A percentile compares a stretch with the other conserved stretches of the same genome.
These are phyloP conservation scores for Enteromius unitaeniatus DNA, from an alignment of 2,797 vertebrate species.

Conservation along the genomic window DNA sequence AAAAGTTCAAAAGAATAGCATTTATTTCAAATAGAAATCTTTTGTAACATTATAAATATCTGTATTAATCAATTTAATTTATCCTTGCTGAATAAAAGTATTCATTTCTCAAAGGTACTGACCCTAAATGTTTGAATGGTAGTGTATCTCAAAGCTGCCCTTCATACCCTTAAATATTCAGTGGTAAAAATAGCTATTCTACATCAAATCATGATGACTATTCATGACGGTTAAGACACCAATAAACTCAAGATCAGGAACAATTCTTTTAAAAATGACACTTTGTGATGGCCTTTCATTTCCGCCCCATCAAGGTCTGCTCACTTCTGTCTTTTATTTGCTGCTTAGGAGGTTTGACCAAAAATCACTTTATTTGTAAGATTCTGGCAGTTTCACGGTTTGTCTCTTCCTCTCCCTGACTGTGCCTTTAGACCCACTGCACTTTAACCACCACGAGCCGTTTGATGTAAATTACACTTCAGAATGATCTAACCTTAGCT, in stretches of 20 bases:
- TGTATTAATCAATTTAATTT: background rate
- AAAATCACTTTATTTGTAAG: too few relatives aligned
- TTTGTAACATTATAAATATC: background rate
- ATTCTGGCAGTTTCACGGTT: too few relatives aligned
- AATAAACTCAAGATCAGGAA: background rate
- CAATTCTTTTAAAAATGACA: background rate
- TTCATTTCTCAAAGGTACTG: background rate
- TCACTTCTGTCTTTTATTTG: background rate
- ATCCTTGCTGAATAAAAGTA: background rate
- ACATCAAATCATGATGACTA: background rate
- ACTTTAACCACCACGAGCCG: too few relatives aligned
- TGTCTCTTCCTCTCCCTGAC: too few relatives aligned
- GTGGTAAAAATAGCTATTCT: background rate
- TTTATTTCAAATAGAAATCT: background rate
- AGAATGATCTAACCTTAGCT: too few relatives aligned
- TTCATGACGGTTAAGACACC: background rate
- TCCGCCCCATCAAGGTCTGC: background rate
- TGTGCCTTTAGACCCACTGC: too few relatives aligned
- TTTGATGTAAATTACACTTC: too few relatives aligned
- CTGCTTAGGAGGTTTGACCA: too few relatives aligned
- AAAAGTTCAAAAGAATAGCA: background rate
- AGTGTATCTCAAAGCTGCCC: background rate
- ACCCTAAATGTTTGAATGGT: too few relatives aligned
- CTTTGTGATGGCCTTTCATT: constrained; percentile 1
- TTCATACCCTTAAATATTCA: background rate